A percentile compares a stretch with the other conserved stretches of the same genome.
These are phyloP conservation scores for Dromius quadrimaculatus DNA, from an alignment of 2,888 invertebrate species.

Conservation along the genomic window DNA sequence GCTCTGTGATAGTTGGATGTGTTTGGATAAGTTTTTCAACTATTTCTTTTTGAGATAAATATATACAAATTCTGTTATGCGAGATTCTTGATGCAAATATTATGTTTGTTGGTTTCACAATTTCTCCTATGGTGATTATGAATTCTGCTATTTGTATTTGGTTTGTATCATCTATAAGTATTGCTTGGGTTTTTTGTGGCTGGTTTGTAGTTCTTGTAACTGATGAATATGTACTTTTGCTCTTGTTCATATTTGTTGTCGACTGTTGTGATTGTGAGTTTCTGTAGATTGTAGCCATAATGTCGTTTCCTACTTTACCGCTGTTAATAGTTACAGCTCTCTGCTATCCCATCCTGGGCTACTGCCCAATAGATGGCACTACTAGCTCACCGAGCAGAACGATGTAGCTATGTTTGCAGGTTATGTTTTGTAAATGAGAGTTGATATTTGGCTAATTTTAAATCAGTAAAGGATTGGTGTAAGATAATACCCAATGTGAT, in stretches of 20 bases:
- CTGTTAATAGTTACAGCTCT: too few species aligned
- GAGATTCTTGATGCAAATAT: slow-evolving; percentile 51
- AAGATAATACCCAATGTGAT: too few species aligned
- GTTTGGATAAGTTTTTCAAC: slow-evolving; percentile 38
- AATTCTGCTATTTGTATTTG: slow-evolving; percentile 41
- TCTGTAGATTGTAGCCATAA: background rate
- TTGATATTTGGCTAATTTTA: too few species aligned
- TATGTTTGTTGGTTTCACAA: slow-evolving; percentile 43
- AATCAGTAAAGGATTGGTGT: too few species aligned
- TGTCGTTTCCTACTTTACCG: too few species aligned
- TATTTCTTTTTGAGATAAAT: slow-evolving; percentile 37
- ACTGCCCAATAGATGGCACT: too few species aligned
- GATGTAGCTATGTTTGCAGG: too few species aligned
- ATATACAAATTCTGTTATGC: slow-evolving; percentile 51
- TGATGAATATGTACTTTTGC: background rate
- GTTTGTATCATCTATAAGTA: slow-evolving; percentile 44
- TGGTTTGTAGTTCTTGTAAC: slow-evolving; percentile 13
- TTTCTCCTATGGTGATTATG: slow-evolving; percentile 35
- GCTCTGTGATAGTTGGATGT: slow-evolving; percentile 24
- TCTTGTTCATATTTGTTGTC: background rate
- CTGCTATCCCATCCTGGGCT: too few species aligned
- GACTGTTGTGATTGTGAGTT: background rate
- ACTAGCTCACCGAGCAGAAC: too few species aligned
- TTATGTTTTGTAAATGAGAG: too few species aligned
- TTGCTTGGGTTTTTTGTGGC: slow-evolving; percentile 52